Evolutionary conservation across 2,888 invertebrate genomes (phyloP), one percentile per base, ranked within the genome.

Genomic region (Reticulitermes lucifugus): DNA sequence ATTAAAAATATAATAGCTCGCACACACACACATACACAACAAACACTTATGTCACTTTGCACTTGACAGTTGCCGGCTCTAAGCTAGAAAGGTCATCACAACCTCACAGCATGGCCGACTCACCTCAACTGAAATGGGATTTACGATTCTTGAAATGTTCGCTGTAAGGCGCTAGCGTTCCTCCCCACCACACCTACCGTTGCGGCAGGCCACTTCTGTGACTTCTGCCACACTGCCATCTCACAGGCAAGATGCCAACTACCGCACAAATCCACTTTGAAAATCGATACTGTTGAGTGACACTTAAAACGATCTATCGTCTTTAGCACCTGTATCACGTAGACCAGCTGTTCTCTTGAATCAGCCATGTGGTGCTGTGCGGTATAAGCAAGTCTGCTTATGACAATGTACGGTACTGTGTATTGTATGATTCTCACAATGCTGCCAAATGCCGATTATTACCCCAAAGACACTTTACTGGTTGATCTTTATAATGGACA

Each of bases 41-140:
- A 80, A 79, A 71, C 84, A 84, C 84, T 60, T 79, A 12, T 70
- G 51, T 83, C 77, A 60, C 77, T 83, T 21, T 55, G 18, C 75
- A 83, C 51, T 73, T 71, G 55, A 73, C 51, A 83, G 79, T 79
- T 59, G 83, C 81, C 86, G 83, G 79, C 83, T 35, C 60, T 77
- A 29, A 60, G 59, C 85, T 71, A 46, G 43, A 12, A 60, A 25
- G 83, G 65, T 60, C 79, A 29, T 55, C 43, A 0, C 22, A 73
- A 85, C 85, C 83, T 80, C 59, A 70, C 87, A 79, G 84, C 87
- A 70, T 65, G 87, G 85, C 87, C 84, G 84, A 84, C 84, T 86
- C 73, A 79, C 83, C 86, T 87, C 87, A 79, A 87, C 86, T 86
- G 83, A 35, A 41, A 18, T 18, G 55, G 29, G 21, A 29, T 25